A percentile compares a stretch with the other conserved stretches of the same genome.
Conservation (phyloP, 2,797 vertebrate species). For the Lateolabrax maculatus region DNA sequence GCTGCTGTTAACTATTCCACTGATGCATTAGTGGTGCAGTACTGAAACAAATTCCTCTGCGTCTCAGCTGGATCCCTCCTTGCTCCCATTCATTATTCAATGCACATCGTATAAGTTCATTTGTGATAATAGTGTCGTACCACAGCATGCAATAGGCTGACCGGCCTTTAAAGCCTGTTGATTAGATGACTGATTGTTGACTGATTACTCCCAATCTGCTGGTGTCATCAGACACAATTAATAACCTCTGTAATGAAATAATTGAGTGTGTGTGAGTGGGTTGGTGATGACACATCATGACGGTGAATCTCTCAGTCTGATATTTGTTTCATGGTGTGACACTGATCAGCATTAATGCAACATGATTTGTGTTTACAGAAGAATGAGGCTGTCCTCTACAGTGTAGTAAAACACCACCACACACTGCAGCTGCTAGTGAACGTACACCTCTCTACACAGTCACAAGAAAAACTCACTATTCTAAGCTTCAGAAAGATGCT, state of each 20-base stretch:
- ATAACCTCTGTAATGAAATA: conserved; percentile 19
- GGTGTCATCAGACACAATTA: conserved; percentile 28
- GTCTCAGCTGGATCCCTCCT: conserved; percentile 20
- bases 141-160: conserved; percentile 25
- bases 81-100: conserved; percentile 19
- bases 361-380: not conserved
- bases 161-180: conserved; percentile 24
- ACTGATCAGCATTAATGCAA: not conserved
- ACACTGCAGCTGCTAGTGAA: not conserved
- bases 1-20: not conserved
- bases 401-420: not conserved
- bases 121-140: conserved; percentile 11
- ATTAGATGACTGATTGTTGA: conserved; percentile 43
- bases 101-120: conserved; percentile 8
- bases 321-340: not conserved
- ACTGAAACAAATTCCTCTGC: not conserved
- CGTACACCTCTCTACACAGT: not conserved
- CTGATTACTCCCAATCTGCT: conserved; percentile 29
- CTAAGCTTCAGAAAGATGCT: not conserved
- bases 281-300: conserved; percentile 1
- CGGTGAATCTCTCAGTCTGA: not conserved
- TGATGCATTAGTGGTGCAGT: not conserved
- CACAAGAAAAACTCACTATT: not conserved
- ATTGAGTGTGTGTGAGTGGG: not conserved
- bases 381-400: not conserved